phyloP scores from a whole-genome alignment of 2,797 vertebrate genomes.

The Brotula barbata region DNA sequence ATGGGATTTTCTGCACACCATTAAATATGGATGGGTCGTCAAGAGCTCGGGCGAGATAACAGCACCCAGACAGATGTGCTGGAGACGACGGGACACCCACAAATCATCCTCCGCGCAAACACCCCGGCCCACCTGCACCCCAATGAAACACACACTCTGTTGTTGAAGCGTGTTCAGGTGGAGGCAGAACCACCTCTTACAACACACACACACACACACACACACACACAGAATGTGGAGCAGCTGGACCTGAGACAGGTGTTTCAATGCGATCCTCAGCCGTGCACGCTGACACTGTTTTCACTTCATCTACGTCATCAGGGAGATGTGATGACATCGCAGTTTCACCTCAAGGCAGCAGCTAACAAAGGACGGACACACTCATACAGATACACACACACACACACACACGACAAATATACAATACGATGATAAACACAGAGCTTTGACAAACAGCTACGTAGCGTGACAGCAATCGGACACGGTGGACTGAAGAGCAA shows the following conservation, averaged over 20 bases:
- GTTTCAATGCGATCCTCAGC: constrained; percentile 33
- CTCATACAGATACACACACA: constrained; percentile 15
- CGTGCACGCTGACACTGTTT: constrained; percentile 36
- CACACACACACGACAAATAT: constrained; percentile 25
- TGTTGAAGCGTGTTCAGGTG: not conserved
- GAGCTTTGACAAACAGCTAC: constrained; percentile 5
- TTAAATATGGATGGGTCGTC: constrained; percentile 68
- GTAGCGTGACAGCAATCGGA: constrained; percentile 16
- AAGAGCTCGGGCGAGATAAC: constrained; percentile 53
- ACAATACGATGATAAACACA: constrained; percentile 35
- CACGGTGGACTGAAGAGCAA: constrained; percentile 2
- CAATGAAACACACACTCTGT: constrained; percentile 25
- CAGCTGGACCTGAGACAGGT: constrained; percentile 60
- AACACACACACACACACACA: constrained; percentile 7
- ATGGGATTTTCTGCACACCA: constrained; percentile 57
- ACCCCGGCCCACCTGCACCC: constrained; percentile 8
- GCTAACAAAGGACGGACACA: constrained; percentile 34
- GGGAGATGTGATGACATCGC: constrained; percentile 40
- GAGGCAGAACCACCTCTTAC: too few species aligned
- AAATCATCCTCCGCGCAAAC: constrained; percentile 46
- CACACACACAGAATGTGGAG: constrained; percentile 18
- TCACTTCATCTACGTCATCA: constrained; percentile 42
- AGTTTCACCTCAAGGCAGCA: constrained; percentile 64
- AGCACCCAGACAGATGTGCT: constrained; percentile 62
- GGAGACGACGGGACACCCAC: constrained; percentile 55